Base-by-base conservation (phyloP, 2,888 invertebrate genomes). In the Embidobia sp. region DNA sequence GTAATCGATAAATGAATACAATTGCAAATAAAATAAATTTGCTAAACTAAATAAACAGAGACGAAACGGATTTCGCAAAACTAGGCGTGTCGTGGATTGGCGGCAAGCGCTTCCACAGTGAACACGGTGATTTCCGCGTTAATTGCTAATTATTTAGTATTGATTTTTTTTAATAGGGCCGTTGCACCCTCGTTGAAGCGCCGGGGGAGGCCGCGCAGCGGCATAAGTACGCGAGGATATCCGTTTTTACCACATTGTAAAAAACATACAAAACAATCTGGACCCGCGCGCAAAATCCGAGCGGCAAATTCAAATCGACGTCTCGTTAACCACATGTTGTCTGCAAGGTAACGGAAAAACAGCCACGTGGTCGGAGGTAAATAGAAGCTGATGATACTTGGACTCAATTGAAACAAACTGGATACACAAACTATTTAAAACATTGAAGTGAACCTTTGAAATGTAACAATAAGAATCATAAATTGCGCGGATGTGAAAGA, bases 91-190 rank as follows among this genome's bases (percentile, higher is more conserved):
- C 59, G 18, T 11, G 6, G 7, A 35, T 27, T n/a, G 42, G 6
- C 57, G 40, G 5, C 27, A 55, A 67, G 40, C n/a, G n/a, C n/a
- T n/a, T 33, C 22, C 53, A 31, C 26, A 15, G 57, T 33, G 29
- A 55, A 72, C 53, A 10, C 61, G 55, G 69, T 64, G 67, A 74
- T 78, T 61, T 83, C 63, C 57, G 53, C 72, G 85, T 88, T 88
- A 88, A 88, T 88, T 87, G 85, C 84, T 88, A 87, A 89, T 88
- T 88, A 87, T 88, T 86, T 85, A 85, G 87, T 88, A 88, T 88
- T 89, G 89, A 89, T 89, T 89, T 88, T 87, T 87, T 85, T 84
- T 83, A 86, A 85, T 82, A 83, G 83, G 83, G 82, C 78, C 82
- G 79, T 63, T 70, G 77, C 77, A 53, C 64, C 44, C 31, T 22